Percentiles rank a stretch among this genome's conserved stretches.
Evolutionary conservation across 2,888 invertebrate genomes (phyloP).

Genomic region (Drosophila ustulata): DNA sequence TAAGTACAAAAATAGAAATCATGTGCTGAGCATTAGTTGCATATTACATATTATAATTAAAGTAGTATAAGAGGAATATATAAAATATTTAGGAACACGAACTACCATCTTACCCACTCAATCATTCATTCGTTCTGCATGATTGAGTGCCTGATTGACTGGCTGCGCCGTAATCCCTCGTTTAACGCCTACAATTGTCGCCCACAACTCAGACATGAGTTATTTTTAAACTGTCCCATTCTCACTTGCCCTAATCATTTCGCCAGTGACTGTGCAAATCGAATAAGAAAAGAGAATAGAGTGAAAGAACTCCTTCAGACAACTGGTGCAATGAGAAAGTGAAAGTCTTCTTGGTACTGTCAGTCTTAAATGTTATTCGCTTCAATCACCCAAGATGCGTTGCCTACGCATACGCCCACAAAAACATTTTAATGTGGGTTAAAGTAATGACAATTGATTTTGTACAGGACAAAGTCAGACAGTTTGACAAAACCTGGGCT

Average conservation of each 20-base stretch:
- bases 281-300: background rate
- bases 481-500: background rate
- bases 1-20: no score
- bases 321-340: background rate
- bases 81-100: no score
- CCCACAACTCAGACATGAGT: background rate
- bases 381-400: background rate
- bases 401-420: background rate
- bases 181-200: background rate
- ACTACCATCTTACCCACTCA: no score
- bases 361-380: background rate
- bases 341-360: background rate
- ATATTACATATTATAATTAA: no score
- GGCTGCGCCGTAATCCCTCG: no score
- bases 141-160: background rate
- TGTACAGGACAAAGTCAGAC: background rate
- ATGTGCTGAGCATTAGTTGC: no score
- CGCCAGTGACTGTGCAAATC: no score
- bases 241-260: no score
- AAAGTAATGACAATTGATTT: background rate
- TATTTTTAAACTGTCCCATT: background rate
- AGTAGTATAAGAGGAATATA: no score
- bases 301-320: background rate
- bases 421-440: background rate
- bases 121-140: background rate